phyloP scores from a whole-genome alignment of 2,888 invertebrate genomes.

The Nezara viridula region DNA sequence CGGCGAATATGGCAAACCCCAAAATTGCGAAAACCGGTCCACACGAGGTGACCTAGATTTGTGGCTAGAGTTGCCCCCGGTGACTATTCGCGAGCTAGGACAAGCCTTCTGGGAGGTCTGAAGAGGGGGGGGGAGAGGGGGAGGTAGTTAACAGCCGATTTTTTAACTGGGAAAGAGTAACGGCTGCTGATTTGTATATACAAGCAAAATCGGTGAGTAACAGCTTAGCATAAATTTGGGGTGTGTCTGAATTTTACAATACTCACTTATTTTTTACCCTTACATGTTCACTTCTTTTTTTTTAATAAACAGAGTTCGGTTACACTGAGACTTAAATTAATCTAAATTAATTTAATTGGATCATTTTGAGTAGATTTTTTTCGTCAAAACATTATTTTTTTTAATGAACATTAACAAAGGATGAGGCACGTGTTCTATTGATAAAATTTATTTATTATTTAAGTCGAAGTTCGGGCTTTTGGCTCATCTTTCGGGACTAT shows the following conservation, averaged over 20 bases:
- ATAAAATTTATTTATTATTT: too few relatives aligned
- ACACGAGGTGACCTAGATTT: background rate
- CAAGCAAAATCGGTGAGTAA: background rate
- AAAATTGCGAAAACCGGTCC: conserved; percentile 40
- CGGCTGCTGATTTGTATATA: background rate
- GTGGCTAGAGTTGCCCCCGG: background rate
- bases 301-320: too few relatives aligned
- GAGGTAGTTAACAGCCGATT: background rate
- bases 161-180: background rate
- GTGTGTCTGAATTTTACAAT: background rate
- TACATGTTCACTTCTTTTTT: too few relatives aligned
- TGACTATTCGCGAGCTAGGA: background rate
- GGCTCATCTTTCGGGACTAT: too few relatives aligned
- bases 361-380: too few relatives aligned
- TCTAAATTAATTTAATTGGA: too few relatives aligned
- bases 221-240: background rate
- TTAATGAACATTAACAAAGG: too few relatives aligned
- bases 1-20: conserved; percentile 43
- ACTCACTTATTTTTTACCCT: too few relatives aligned
- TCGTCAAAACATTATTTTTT: too few relatives aligned
- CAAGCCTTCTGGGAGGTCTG: background rate
- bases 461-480: too few relatives aligned
- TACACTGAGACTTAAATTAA: too few relatives aligned
- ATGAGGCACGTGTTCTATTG: too few relatives aligned
- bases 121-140: background rate